Base-by-base conservation (phyloP, 2,113 vertebrate species). In the Gallinago paraguaiae region DNA sequence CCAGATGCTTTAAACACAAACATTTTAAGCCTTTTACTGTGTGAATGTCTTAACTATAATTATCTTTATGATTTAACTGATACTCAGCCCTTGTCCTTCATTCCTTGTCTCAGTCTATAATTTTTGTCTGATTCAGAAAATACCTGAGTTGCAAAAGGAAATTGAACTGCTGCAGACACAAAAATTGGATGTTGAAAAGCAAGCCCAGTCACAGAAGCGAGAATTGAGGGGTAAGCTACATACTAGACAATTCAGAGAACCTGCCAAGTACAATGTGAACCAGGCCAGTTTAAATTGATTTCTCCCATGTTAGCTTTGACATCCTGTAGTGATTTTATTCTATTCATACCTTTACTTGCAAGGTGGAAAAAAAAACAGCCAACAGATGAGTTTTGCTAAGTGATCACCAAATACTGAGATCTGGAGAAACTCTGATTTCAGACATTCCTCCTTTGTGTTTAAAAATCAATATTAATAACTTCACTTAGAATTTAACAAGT, bases 111-210 rank as follows among this genome's bases (percentile, higher is more conserved):
- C 51, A 30, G 48, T 91, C 18, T 86, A 1, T 92, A 57, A 68
- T 82, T 87, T 86, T 23, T 65, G 7, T 89, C 81, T 90, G 53
- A 81, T 88, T 74, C 93, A 99, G 98, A 96, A 97, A 91, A 98
- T 99, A 88, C 98, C 99, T 2, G 99, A 99, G 85, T 97, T 99
- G 51, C 98, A 98, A 74, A 98, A 98, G 93, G 99, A 99, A 82
- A 98, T 99, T 23, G 98, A 98, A 88, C 98, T 98, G 82, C 97
- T 99, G 57, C 98, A 99, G 68, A 97, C 95, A 30, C 99, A 99
- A 89, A 99, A 98, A 74, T 68, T 98, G 90, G 98, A 98, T 63
- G 90, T 98, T 79, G 98, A 99, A n/a, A 98, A 98, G 65, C 99
- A 98, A 65, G 96, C 98, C 50, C 99, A 98, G 79, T 93, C 98